Conservation (phyloP, 2,797 vertebrate genomes). For the Poeciliopsis turneri region DNA sequence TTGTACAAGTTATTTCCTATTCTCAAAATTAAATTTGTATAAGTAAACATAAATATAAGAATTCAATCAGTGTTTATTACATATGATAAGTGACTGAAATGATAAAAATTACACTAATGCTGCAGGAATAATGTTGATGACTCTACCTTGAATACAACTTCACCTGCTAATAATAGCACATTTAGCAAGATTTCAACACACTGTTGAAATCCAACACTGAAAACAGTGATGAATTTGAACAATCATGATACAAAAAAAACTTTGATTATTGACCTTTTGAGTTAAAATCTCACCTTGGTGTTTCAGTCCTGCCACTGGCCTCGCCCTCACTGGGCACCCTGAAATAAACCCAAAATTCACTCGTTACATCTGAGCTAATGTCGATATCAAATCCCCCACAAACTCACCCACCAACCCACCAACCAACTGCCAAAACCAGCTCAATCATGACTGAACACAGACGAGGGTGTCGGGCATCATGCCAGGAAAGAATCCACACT, state of each 20-base stretch:
- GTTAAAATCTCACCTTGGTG: slow-evolving; percentile 88
- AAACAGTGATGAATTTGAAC: neutral
- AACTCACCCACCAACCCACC: neutral
- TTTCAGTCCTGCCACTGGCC: slow-evolving; percentile 93
- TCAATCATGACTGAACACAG: slow-evolving; percentile 58
- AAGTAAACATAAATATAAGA: neutral
- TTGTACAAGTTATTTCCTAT: neutral
- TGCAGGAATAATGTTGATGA: neutral
- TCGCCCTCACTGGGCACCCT: slow-evolving; percentile 97
- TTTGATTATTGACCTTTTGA: neutral
- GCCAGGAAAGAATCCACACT: slow-evolving; percentile 74
- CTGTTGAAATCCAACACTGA: neutral
- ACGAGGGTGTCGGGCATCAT: slow-evolving; percentile 71
- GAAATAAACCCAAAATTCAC: slow-evolving; percentile 79
- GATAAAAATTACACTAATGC: neutral
- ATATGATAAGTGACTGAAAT: neutral
- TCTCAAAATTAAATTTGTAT: neutral
- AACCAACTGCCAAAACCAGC: slow-evolving; percentile 28
- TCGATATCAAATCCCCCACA: neutral
- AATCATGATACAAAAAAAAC: neutral
- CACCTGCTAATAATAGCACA: neutral
- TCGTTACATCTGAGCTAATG: slow-evolving; percentile 43
- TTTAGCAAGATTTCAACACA: neutral
- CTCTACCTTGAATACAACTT: neutral
- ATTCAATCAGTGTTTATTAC: neutral